Conservation (phyloP, 2,113 vertebrate genomes). For the Chinchilla lanigera region DNA sequence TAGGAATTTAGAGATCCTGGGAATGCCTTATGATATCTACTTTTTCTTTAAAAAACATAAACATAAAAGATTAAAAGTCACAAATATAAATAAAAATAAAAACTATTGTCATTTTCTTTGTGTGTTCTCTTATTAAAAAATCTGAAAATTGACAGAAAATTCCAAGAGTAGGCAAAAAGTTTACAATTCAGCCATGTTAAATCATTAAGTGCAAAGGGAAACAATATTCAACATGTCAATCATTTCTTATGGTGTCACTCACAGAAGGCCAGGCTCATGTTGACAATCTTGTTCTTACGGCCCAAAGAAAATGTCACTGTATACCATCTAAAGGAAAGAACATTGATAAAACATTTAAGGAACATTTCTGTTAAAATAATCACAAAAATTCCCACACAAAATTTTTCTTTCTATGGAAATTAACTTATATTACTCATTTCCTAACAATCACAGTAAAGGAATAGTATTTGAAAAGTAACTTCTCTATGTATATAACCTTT, state of each 20-base stretch:
- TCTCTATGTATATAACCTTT: neutral
- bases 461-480: neutral
- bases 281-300: slow-evolving; percentile 32
- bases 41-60: neutral
- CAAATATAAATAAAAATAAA: slow-evolving; percentile 43
- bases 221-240: neutral
- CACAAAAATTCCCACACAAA: neutral
- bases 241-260: neutral
- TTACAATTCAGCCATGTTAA: slow-evolving; percentile 11
- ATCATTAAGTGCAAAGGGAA: slow-evolving; percentile 16
- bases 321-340: neutral
- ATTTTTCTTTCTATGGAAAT: neutral
- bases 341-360: slow-evolving; percentile 4
- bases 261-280: neutral
- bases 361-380: slow-evolving; percentile 40
- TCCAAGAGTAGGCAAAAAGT: neutral
- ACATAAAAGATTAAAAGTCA: neutral
- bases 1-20: neutral
- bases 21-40: neutral
- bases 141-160: neutral
- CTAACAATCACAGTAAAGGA: neutral
- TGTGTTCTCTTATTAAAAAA: neutral
- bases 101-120: neutral
- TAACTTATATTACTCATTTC: neutral
- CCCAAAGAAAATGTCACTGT: slow-evolving; percentile 32